Evolutionary conservation across 2,113 vertebrate species (phyloP), one percentile per base, ranked within the genome.

Genomic region (Sinocyclocheilus grahami): DNA sequence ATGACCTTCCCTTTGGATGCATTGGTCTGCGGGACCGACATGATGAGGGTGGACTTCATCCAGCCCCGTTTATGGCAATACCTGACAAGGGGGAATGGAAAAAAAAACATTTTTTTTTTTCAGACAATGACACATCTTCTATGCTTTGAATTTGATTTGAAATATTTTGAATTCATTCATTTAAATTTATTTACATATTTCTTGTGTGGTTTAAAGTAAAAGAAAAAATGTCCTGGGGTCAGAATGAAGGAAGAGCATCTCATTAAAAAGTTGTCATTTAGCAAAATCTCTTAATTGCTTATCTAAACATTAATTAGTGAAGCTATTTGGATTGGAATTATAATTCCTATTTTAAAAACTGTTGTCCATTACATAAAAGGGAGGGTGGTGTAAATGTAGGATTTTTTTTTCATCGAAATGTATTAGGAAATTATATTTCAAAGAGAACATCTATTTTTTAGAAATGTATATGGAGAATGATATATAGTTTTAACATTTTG

Each of bases 1-100:
- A 98, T 97, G 27, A 99, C 98, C 90, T 97, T 99, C 3, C 98
- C 98, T 91, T 99, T 99, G 3, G 98, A 99, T 3, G 98, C 97
- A 1, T 95, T 98, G 0, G 98, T 99, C 88, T 99, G 98, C 0
- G 98, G 98, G 77, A 99, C 97, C 0, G 98, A 98, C 97, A 99
- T 99, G 86, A 99, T 97, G 87, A 99, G 96, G 0, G 97, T 99
- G 88, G 98, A 99, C 82, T 94, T 96, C 76, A 97, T 92, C 98
- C 98, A 99, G 80, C 97, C 97, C 37, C 98, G 96, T 89, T 96
- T 97, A 86, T 94, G 95, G 91, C 98, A 99, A 55, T 97, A 99
- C 86, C 98, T 99, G 83, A 24, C 90, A 90, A 79, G 0, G 14
- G 67, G 30, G 30, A 71, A 20, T 18, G 3, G 18, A 8, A 33